Evolutionary conservation across 2,113 vertebrate genomes (phyloP), one percentile per base, ranked within the genome.

Genomic region (Etheostoma cragini): DNA sequence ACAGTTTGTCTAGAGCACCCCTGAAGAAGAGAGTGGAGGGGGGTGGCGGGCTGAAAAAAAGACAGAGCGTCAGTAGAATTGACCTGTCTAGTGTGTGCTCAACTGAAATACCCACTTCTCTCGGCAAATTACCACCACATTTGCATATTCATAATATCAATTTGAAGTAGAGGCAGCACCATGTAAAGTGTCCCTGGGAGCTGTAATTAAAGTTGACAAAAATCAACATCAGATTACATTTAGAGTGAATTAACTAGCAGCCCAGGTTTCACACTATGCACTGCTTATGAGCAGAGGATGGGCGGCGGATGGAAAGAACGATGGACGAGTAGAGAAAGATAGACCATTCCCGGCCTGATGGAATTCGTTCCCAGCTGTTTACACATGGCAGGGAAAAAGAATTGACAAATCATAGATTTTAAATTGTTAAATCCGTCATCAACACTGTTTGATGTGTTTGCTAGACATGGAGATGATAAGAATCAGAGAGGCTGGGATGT

Each of bases 141-240:
- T 98, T 98, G 96, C 97, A 98, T 98, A 97, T 99, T 97, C 95
- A 96, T 97, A 97, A 98, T 97, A 97, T 96, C 96, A 96, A 97
- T 97, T 96, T 97, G 96, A 97, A 97, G 96, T 95, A 96, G 97
- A 97, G 95, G 96, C 96, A 96, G 95, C 88, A 93, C 96, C 94
- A 97, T 96, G 97, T 98, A 96, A 98, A 98, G 97, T 97, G 97
- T 97, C 97, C 97, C 97, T 95, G 94, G 96, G 97, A 98, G 96
- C 96, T 97, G 97, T 98, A 98, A 98, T 98, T 99, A 98, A 99
- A 99, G 97, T 97, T 98, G 96, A 97, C 96, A 97, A 97, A 95
- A 95, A 98, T 98, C 97, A 97, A 98, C 97, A 98, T 97, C 96
- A 97, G 96, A 97, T 97, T 97, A 97, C 96, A 96, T 97, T 97